A percentile compares a stretch with the other conserved stretches of the same genome.
Conservation (phyloP, 2,888 invertebrate genomes). For the Tuta absoluta region DNA sequence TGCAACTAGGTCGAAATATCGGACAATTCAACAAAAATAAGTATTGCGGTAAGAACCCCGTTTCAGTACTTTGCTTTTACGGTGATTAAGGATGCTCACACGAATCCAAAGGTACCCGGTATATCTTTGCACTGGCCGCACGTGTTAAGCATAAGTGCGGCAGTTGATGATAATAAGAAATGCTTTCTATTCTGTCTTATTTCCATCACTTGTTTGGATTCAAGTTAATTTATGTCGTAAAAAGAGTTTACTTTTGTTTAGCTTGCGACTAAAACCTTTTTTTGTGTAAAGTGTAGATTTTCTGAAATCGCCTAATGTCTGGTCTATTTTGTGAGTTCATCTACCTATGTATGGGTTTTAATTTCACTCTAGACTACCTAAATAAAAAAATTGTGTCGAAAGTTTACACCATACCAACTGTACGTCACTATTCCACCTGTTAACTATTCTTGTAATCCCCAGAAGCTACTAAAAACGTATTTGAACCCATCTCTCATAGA, state of each 20-base stretch:
- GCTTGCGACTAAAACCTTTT: not conserved
- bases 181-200: slow-evolving; percentile 20
- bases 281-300: not conserved
- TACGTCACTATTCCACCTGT: slow-evolving; percentile 4
- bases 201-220: slow-evolving; percentile 16
- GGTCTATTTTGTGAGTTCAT: not conserved
- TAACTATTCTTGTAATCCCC: not conserved
- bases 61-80: no score
- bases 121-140: slow-evolving; percentile 5
- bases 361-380: no score
- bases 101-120: not conserved
- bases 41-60: no score
- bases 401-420: not conserved
- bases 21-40: no score
- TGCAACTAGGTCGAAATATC: no score
- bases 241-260: not conserved
- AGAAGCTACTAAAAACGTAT: slow-evolving; percentile 6
- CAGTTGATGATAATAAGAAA: slow-evolving; percentile 15
- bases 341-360: no score
- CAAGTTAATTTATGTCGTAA: slow-evolving; percentile 9
- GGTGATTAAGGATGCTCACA: not conserved
- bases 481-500: slow-evolving; percentile 14
- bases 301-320: not conserved
- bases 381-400: no score
- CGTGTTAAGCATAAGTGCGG: slow-evolving; percentile 27